These are phyloP conservation scores for Tenodera sinensis DNA, from an alignment of 2,888 invertebrate species.

Conservation along the genomic window DNA sequence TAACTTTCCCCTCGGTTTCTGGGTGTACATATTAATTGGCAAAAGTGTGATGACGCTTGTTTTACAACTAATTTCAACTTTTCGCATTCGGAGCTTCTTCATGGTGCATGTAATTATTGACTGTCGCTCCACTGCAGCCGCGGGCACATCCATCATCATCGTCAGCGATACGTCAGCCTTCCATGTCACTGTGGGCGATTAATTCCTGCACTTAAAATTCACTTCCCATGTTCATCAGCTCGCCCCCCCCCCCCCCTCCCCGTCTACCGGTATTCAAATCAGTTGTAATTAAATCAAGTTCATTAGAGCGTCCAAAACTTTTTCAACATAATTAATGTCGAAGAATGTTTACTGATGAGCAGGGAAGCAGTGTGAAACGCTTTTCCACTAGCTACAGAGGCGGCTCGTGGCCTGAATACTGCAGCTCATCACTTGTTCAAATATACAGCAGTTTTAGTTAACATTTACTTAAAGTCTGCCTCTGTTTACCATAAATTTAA, in stretches of 20 bases:
- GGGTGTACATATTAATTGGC: no score
- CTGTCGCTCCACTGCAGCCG: neutral
- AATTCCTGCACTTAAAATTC: neutral
- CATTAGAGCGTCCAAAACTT: neutral
- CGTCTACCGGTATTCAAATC: neutral
- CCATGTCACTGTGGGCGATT: neutral
- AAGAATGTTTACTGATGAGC: slow-evolving; percentile 10
- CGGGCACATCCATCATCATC: neutral
- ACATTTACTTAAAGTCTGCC: no score
- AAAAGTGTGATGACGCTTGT: neutral
- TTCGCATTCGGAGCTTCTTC: neutral
- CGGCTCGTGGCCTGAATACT: neutral
- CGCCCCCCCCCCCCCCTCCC: no score
- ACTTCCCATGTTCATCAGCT: neutral
- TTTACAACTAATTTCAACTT: neutral
- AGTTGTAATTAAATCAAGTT: slow-evolving; percentile 2
- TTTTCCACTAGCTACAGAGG: neutral
- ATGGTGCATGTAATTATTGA: neutral
- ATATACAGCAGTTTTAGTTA: neutral
- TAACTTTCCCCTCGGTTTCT: no score
- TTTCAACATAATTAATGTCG: slow-evolving; percentile 4
- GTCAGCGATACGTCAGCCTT: neutral
- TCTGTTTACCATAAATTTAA: no score
- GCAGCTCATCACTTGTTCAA: neutral
- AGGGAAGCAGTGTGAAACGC: neutral